These are phyloP conservation scores for Pseudomyrmex dendroicus DNA, from an alignment of 1,140 invertebrate genomes.

Conservation along the genomic window DNA sequence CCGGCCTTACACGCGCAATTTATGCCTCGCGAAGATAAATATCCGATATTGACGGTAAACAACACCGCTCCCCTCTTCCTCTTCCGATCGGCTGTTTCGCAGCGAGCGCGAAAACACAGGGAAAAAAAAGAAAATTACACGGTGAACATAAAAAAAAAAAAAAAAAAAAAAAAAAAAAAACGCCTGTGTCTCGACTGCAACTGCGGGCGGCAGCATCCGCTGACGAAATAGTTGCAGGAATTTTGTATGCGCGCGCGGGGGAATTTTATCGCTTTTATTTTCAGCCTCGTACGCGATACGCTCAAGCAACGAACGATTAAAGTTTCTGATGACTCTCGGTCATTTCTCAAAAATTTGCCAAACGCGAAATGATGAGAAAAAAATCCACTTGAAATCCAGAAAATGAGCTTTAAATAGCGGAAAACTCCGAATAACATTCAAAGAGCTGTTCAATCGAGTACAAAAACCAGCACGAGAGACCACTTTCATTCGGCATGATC, in stretches of 20 bases:
- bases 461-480: too few species aligned
- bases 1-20: slow-evolving; percentile 18
- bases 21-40: slow-evolving; percentile 30
- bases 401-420: too few species aligned
- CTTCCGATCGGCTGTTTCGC: background rate
- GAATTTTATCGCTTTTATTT: slow-evolving; percentile 27
- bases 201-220: background rate
- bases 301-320: slow-evolving; percentile 43
- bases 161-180: background rate
- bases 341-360: too few species aligned
- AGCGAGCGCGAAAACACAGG: too few species aligned
- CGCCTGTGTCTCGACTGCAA: slow-evolving; percentile 9
- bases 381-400: too few species aligned
- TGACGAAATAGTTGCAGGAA: slow-evolving; percentile 19
- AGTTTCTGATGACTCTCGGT: background rate
- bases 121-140: background rate
- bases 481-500: too few species aligned
- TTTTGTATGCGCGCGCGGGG: slow-evolving; percentile 4
- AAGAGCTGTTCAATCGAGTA: too few species aligned
- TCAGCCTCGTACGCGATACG: slow-evolving; percentile 4
- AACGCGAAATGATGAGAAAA: too few species aligned
- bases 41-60: slow-evolving; percentile 11
- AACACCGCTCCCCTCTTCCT: too few species aligned
- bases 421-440: too few species aligned
- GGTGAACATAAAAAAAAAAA: background rate